Percentiles rank a stretch among this genome's conserved stretches.
These are phyloP conservation scores for Sminthurides aquaticus DNA, from an alignment of 2,888 invertebrate species.

Conservation along the genomic window DNA sequence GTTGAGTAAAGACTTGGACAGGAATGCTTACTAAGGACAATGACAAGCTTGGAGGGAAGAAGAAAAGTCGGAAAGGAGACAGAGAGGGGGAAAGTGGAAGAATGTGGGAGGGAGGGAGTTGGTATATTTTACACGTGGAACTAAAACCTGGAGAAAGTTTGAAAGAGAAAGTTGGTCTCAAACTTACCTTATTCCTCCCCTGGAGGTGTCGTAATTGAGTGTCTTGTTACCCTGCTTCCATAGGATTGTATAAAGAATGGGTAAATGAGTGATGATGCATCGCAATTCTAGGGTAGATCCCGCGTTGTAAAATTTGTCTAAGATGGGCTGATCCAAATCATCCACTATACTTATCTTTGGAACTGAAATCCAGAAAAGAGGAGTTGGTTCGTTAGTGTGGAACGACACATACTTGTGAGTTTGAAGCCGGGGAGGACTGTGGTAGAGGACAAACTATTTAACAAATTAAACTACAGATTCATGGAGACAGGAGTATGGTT, in stretches of 20 bases:
- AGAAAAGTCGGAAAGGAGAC: background rate
- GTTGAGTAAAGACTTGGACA: too few species aligned
- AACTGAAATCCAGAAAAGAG: constrained; percentile 52
- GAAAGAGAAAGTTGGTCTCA: constrained; percentile 1
- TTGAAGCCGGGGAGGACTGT: too few species aligned
- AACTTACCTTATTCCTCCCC: constrained; percentile 70
- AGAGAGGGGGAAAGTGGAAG: background rate
- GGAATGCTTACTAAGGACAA: background rate
- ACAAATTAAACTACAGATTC: background rate
- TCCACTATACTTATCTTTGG: constrained; percentile 74
- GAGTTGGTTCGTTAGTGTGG: background rate
- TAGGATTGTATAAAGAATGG: constrained; percentile 64
- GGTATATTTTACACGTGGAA: too few species aligned
- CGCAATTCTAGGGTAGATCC: constrained; percentile 74
- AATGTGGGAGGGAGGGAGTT: too few species aligned
- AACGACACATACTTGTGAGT: too few species aligned
- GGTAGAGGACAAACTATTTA: background rate
- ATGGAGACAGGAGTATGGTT: background rate
- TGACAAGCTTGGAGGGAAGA: background rate
- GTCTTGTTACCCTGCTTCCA: constrained; percentile 70
- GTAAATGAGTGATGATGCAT: constrained; percentile 72
- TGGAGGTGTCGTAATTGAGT: constrained; percentile 68
- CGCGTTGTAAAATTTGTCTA: constrained; percentile 74
- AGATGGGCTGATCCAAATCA: constrained; percentile 65
- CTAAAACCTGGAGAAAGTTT: too few species aligned